phyloP scores from a whole-genome alignment of 2,888 invertebrate genomes.

The Hemistola chrysoprasaria region DNA sequence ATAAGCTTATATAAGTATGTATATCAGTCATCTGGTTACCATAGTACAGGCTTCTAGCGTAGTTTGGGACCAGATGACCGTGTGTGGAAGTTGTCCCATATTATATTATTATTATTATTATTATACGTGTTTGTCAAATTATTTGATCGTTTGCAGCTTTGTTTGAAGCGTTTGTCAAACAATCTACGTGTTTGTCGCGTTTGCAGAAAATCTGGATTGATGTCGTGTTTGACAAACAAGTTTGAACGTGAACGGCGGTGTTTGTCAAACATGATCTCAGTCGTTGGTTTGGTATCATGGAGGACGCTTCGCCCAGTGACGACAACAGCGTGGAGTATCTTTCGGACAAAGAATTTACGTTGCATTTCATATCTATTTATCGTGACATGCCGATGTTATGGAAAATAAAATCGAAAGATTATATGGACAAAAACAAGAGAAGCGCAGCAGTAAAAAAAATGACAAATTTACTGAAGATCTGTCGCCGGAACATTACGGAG shows the following conservation, averaged over 20 bases:
- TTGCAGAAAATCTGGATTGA: conserved; percentile 18
- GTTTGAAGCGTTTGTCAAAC: conserved; percentile 19
- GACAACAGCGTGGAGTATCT: conserved; percentile 4
- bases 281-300: conserved; percentile 18
- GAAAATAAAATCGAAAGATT: conserved; percentile 20
- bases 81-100: too few relatives aligned
- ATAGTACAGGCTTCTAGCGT: too few relatives aligned
- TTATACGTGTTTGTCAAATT: conserved; percentile 17
- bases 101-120: too few relatives aligned
- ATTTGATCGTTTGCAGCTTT: conserved; percentile 21
- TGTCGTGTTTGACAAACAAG: conserved; percentile 19
- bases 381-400: conserved; percentile 22
- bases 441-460: conserved; percentile 20
- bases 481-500: conserved; percentile 16
- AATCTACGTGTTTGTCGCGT: conserved; percentile 22
- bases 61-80: too few relatives aligned
- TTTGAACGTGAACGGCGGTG: conserved; percentile 18
- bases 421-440: conserved; percentile 21
- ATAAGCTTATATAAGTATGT: too few relatives aligned
- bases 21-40: too few relatives aligned
- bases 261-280: conserved; percentile 18
- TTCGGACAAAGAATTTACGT: conserved; percentile 16
- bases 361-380: conserved; percentile 22
- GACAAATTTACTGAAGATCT: conserved; percentile 21
- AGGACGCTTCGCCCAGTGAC: conserved; percentile 21